Evolutionary conservation across 2,113 vertebrate species (phyloP).

Genomic region (Lichenostomus cassidix): DNA sequence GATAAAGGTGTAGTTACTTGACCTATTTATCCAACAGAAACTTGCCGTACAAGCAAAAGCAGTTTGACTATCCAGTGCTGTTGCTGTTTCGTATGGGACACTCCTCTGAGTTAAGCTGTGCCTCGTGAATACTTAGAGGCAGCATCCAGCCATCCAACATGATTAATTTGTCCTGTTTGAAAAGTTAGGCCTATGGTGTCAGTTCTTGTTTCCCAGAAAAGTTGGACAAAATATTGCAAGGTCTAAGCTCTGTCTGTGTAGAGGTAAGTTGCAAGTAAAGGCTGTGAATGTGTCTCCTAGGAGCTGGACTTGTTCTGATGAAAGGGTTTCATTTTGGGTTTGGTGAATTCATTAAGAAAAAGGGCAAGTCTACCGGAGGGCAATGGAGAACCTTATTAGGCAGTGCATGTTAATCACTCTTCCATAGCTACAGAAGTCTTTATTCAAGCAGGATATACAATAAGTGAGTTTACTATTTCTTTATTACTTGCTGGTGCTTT

Average conservation of each 20-base stretch:
- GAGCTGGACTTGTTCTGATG: not conserved
- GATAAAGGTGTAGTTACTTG: slow-evolving; percentile 53
- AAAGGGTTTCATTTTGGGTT: not conserved
- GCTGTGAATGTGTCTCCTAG: not conserved
- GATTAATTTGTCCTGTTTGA: not conserved
- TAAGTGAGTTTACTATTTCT: not conserved
- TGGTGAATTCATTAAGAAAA: not conserved
- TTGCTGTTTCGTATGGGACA: slow-evolving; percentile 19
- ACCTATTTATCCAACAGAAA: slow-evolving; percentile 61
- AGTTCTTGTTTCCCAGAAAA: not conserved
- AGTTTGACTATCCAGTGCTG: slow-evolving; percentile 42
- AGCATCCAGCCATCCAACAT: not conserved
- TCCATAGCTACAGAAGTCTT: not conserved
- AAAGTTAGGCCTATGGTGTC: not conserved
- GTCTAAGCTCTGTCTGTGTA: not conserved
- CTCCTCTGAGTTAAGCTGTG: slow-evolving; percentile 38
- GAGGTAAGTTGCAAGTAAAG: not conserved
- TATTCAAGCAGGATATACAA: not conserved
- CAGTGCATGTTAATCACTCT: not conserved
- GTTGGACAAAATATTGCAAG: not conserved
- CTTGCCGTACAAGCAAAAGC: slow-evolving; percentile 51
- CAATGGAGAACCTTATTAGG: not conserved
- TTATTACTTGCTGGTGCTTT: not conserved
- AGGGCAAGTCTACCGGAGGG: not conserved
- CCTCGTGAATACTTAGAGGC: not conserved